Base-by-base conservation (phyloP, 2,888 invertebrate species). In the Dynastes grantii region DNA sequence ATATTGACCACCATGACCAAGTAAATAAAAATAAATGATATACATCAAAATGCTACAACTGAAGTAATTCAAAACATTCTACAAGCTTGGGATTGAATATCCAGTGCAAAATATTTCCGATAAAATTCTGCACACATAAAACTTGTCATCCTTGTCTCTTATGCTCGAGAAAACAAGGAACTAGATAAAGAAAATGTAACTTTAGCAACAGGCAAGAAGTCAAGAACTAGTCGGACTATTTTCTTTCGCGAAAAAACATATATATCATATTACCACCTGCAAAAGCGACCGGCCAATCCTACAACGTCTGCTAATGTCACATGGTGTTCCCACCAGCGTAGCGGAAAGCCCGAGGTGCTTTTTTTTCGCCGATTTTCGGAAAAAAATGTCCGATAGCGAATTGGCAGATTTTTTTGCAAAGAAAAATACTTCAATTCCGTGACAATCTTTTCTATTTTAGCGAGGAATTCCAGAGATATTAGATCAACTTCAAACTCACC, bases 161-260 rank as follows among this genome's bases (percentile, higher is more conserved):
- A 16, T 40, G 11, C 37, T 40, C 22, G 37, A 68, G 29, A 68
- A 16, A 67, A 27, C 16, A 67, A 67, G 45, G 9, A 16, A 27
- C 45, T 9, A 49, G 45, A 68, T 68, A 68, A 68, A 68, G 61
- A 29, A 61, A 61, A 61, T 22, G 8, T 8, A 29, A 27, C 29
- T 13, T 11, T 45, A 70, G 51, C 29, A 45, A 45, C 5, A n/a
- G n/a, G 53, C 53, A 53, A 51, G 53, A 13, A 16, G n/a, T 53
- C 53, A n/a, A 71, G 58, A 71, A 71, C 58, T 71, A 71, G 71
- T 71, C 16, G 8, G 16, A 27, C 55, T 58, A 55, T 58, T 71
- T 71, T 71, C 16, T 22, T 71, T 37, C 13, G 71, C 58, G 71
- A 71, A 71, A 71, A 71, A 55, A 58, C 32, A 22, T 22, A 22